Evolutionary conservation across 1,140 invertebrate species (phyloP), one percentile per base, ranked within the genome.

Genomic region (Macrocentrus cingulum): DNA sequence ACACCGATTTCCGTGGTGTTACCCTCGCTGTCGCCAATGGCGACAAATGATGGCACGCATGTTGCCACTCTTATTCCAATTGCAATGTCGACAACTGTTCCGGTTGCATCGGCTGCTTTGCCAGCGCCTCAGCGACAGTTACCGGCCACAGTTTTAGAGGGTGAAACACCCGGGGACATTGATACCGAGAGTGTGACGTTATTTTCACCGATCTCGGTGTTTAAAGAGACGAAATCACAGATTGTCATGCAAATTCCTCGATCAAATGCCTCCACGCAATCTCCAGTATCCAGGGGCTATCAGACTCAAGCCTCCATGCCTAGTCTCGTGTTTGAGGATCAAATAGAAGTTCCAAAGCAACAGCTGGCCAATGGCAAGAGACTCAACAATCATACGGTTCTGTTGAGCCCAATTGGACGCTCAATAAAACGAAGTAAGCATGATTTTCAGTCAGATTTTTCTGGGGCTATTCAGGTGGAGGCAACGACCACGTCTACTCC

Each of bases 381-480:
- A 22, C 57, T 75, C 8, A 61, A 69, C 37, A 75, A 72, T 51
- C 63, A 63, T 51, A 50, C 37, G 54, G 20, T 41, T 44, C 59
- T 42, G 6, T 59, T 64, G 53, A 71, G 64, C 58, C 62, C 67
- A 2, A 57, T 59, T 36, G 59, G 54, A 46, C 59, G 66, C 11
- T 56, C 66, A 8, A 20, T 61, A 0, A 75, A 69, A 19, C 63
- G 61, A 48, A 67, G 51, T 52, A 76, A 76, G 36, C 70, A 72
- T 44, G 75, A 77, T 6, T 71, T 56, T 50, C 56, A 66, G 6
- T 69, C 72, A 45, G 66, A 74, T 29, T 70, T 64, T 9, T 61
- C 74, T 13, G 62, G 67, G 0, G 67, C 73, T 1, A 77, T 79
- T 25, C 77, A 80, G 45, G 62, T 79, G 7, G 77, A 78, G 34